These are phyloP conservation scores for Acanthococcus lagerstroemiae DNA, from an alignment of 2,888 invertebrate genomes.

Conservation along the genomic window DNA sequence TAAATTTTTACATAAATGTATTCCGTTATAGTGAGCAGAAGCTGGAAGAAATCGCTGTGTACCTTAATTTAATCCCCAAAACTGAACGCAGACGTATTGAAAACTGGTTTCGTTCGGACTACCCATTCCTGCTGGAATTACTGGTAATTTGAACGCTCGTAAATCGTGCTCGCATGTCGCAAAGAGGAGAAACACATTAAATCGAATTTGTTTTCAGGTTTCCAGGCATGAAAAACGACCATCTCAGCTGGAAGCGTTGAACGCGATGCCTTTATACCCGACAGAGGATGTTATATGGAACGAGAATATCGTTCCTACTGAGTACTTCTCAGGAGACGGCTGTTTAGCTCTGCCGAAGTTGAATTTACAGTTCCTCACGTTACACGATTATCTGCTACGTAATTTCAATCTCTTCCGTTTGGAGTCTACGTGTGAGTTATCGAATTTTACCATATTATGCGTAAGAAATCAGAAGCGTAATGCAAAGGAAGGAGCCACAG, in stretches of 20 bases:
- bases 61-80: conserved; percentile 74
- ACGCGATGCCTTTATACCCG: conserved; percentile 97
- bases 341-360: conserved; percentile 93
- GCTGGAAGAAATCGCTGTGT: conserved; percentile 73
- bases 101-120: conserved; percentile 69
- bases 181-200: neutral
- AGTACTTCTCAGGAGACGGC: conserved; percentile 92
- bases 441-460: no score
- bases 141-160: conserved; percentile 51
- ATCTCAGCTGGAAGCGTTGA: conserved; percentile 87
- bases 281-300: conserved; percentile 98
- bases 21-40: conserved; percentile 63
- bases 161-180: neutral
- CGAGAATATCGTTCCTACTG: conserved; percentile 95
- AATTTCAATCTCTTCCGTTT: conserved; percentile 96
- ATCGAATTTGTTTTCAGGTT: conserved; percentile 45
- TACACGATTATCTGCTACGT: conserved; percentile 92
- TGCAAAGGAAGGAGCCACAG: no score
- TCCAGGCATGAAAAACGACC: conserved; percentile 77
- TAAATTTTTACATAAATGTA: no score
- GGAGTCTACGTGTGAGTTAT: conserved; percentile 85
- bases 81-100: conserved; percentile 55
- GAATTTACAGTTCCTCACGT: conserved; percentile 92
- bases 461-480: no score
- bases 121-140: conserved; percentile 72